Evolutionary conservation across 2,888 invertebrate species (phyloP), one percentile per base, ranked within the genome.

Genomic region (Bombylius major): DNA sequence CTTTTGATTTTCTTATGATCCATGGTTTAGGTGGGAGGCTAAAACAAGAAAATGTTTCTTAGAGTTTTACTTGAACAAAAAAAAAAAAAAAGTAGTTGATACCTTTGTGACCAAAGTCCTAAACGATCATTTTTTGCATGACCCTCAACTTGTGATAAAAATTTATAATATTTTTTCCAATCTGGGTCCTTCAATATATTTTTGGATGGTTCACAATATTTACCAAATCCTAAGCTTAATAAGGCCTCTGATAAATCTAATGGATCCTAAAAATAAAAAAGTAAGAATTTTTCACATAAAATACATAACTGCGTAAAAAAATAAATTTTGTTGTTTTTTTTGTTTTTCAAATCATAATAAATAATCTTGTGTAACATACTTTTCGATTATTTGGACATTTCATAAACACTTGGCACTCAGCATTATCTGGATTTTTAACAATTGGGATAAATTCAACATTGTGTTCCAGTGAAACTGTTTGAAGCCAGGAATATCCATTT

Each of bases 401-500:
- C 56, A 77, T 62, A 44, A 67, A 67, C 2, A 77, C 64, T 60
- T 74, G 73, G 47, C 78, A 78, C 31, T 74, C 70, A 23, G 77
- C 68, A 63, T 65, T 75, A 47, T 77, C 68, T 51, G 68, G 66
- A 1, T 70, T 64, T 47, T 64, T 70, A 36, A 65, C 60, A 6
- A 79, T 49, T 13, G 78, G 78, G 61, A 76, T 62, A 60, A 77
- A 76, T 60, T 69, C 70, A 34, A 78, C 66, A 51, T 68, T 63
- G 7, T 75, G 71, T 31, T 72, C 75, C 39, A 69, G 65, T 6
- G 76, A 67, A 50, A 78, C 69, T 51, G 72, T 71, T 63, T 78
- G 77, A 53, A 79, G 65, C 79, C 79, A 79, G 1, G 73, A 69
- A 54, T 66, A 69, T 4, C 73, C 73, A 60, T 73, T 73, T 14